Evolutionary conservation across 2,888 invertebrate genomes (phyloP), one percentile per base, ranked within the genome.

Genomic region (Frankliniella fusca): DNA sequence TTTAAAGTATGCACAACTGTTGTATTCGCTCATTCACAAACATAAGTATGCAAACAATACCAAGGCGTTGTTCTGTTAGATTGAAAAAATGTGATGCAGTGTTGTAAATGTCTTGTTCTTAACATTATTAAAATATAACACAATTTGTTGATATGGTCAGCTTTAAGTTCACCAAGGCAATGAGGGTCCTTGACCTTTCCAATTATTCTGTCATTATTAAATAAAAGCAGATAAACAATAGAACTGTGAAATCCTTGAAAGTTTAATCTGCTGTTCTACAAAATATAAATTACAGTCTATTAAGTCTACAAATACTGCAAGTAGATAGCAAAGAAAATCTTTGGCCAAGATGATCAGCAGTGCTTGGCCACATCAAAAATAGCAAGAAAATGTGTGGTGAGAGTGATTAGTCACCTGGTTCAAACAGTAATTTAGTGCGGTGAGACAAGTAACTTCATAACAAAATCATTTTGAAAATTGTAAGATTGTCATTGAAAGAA

Each of bases 271-370:
- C 23, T 12, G 27, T 76, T 27, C 70, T 76, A 76, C 70, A 76
- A 76, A 76, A 76, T 76, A 76, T 76, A 76, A 27, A 27, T 70
- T 23, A n/a, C n/a, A 12, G 23, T 23, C 27, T 23, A 12, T 76
- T 27, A 76, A n/a, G 12, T 76, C 70, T 76, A 76, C 27, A 76
- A 76, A 76, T 76, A 76, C 70, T 76, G 70, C 70, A 27, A 76
- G 70, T 23, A 76, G 12, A 23, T 76, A 23, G 27, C 70, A 27
- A 76, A 27, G 27, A 12, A 76, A 76, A 23, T 76, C 10, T 3
- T 38, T 38, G 38, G 38, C 38, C 38, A 38, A 38, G 38, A 38
- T 3, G 38, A 38, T 38, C 38, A 38, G 38, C 5, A 38, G 5
- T 38, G 38, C 38, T 38, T 38, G 38, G 38, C 38, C 38, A 5